phyloP scores from a whole-genome alignment of 1,140 invertebrate species.

The Diuraphis noxia region DNA sequence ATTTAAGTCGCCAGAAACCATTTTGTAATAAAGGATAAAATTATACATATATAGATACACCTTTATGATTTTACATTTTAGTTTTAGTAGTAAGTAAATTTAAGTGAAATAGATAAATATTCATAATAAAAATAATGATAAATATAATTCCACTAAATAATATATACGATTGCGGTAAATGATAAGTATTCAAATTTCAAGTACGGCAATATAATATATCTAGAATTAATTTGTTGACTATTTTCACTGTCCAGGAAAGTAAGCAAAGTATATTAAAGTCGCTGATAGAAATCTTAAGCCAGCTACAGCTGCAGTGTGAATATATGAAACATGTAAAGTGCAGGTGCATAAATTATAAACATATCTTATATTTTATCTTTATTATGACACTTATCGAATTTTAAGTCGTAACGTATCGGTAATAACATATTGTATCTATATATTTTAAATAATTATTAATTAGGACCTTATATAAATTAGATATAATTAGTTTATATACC shows the following conservation, averaged over 20 bases:
- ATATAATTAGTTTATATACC: background rate
- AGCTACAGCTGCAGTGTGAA: background rate
- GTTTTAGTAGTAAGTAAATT: too few species aligned
- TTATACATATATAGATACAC: too few species aligned
- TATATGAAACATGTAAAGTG: background rate
- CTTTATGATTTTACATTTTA: too few species aligned
- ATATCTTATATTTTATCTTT: background rate
- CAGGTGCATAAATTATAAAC: slow-evolving; percentile 2
- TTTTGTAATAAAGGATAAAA: background rate
- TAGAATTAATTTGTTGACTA: background rate
- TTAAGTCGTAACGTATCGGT: background rate
- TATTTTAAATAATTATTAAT: background rate
- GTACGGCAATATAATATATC: background rate
- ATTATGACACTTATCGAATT: background rate
- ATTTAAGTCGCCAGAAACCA: background rate
- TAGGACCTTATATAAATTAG: background rate
- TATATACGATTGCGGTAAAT: background rate
- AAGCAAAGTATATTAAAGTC: background rate
- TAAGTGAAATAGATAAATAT: background rate
- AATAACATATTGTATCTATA: background rate
- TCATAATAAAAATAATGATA: background rate
- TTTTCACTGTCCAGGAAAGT: background rate
- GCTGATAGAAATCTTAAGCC: background rate
- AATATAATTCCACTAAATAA: background rate
- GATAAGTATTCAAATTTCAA: background rate